Base-by-base conservation (phyloP, 2,888 invertebrate species). In the Aradus depressus region DNA sequence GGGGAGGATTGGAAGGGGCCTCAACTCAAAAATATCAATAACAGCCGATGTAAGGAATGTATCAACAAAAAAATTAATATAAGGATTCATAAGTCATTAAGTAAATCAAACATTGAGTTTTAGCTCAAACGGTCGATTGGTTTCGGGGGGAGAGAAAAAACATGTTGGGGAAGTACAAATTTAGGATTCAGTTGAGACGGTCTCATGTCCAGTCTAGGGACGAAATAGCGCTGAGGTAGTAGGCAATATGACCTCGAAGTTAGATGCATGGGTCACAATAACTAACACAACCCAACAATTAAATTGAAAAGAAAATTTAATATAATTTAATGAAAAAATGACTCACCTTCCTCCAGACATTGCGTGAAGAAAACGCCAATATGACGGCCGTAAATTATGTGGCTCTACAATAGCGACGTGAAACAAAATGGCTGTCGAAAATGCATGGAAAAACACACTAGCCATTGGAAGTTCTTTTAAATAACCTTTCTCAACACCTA, bases 371-470 rank as follows among this genome's bases (percentile, higher is more conserved):
- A 89, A 89, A 64, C 80, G 83, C 76, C 82, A 86, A 67, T 90
- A 90, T 50, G 84, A 85, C n/a, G 79, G 74, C 57, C 88, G 72
- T 56, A 90, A 66, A 63, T 80, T 81, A 52, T 80, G 80, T 1
- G 88, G 85, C 65, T 90, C 89, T 53, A 87, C 62, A 31, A 86
- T 75, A 47, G 82, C 85, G 4, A 79, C 79, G 67, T 86, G 85
- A 65, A 87, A 85, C 31, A 87, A 72, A 55, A 81, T 69, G 10
- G 83, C 82, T 3, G 87, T 87, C 58, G 84, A 82, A 54, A 84
- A 70, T 57, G 84, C 78, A 65, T 88, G 88, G 25, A 88, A 68
- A 51, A 84, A 69, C 41, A 81, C 71, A 49, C 77, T 78, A 58
- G 83, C 85, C 60, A 80, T 76, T 31, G 79, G 79, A 25, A 86